These are phyloP conservation scores for Leucophora obtusa DNA, from an alignment of 2,888 invertebrate genomes.

Conservation along the genomic window DNA sequence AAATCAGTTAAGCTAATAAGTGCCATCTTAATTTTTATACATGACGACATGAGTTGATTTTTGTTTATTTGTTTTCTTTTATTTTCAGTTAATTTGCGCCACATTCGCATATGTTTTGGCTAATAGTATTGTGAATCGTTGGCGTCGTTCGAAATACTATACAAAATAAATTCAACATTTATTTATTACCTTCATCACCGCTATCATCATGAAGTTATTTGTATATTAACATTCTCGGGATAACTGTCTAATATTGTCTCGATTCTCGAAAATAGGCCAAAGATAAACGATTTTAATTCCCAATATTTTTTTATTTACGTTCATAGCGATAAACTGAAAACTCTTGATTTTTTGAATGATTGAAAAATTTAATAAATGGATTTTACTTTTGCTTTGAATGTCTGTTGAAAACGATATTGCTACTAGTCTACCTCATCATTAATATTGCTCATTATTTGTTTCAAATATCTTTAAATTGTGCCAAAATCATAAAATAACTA, in stretches of 20 bases:
- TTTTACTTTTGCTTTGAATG: background rate
- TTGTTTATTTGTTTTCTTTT: too few relatives aligned
- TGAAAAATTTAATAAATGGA: background rate
- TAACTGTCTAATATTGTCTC: conserved; percentile 36
- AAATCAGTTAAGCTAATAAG: background rate
- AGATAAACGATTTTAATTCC: conserved; percentile 48
- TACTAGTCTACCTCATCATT: conserved; percentile 47
- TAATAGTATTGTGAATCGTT: conserved; percentile 75
- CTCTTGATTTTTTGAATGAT: background rate
- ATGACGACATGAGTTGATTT: conserved; percentile 14
- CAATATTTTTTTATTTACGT: conserved; percentile 5
- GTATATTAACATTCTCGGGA: conserved; percentile 65
- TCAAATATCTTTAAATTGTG: conserved; percentile 13
- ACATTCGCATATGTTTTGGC: conserved; percentile 72
- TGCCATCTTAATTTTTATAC: background rate
- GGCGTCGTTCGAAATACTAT: conserved; percentile 76
- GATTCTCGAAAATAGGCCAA: conserved; percentile 51
- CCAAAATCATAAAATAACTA: conserved; percentile 16
- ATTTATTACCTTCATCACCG: conserved; percentile 5
- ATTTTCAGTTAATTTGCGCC: conserved; percentile 72
- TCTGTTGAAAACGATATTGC: conserved; percentile 8
- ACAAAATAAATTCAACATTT: conserved; percentile 68
- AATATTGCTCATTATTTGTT: background rate
- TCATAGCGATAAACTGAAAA: background rate
- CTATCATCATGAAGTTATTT: conserved; percentile 13